Base-by-base conservation (phyloP, 1,140 invertebrate genomes). In the Hyposmocoma kahamanoa region DNA sequence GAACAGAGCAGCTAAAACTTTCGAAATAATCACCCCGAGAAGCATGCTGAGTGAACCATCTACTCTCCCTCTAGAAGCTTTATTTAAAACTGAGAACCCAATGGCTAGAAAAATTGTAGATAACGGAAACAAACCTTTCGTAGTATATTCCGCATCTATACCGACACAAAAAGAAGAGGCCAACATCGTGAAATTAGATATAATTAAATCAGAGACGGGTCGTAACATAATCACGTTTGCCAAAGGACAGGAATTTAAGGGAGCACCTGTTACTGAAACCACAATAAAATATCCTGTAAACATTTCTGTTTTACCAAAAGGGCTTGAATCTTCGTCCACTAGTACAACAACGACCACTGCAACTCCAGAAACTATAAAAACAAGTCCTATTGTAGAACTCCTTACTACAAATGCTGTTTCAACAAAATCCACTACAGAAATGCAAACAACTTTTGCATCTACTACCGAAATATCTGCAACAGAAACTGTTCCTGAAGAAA, bases 11-110 rank as follows among this genome's bases (percentile, higher is more conserved):
- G 71, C 69, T 11, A 73, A 72, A 45, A 72, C 32, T 30, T 74
- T 75, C 56, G 75, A 84, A 38, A 55, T 78, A 28, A 62, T 83
- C 28, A 81, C 82, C 13, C 77, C 75, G 15, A 69, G 74, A n/a
- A 58, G 63, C 8, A 65, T 72, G 50, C 45, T 56, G 41, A 70
- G 84, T 17, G 88, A 91, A 71, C 87, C 88, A 1, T 91, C 90
- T 0, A 91, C 90, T 4, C 88, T 92, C 51, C 78, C 90, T 21
- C 67, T 92, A 53, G 90, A 92, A 74, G 89, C 84, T 3, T 65
- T 92, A 17, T 92, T 92, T 58, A 87, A 89, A 66, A 87, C 86
- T 6, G 85, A 87, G 22, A 84, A 54, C 49, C 73, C 72, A 2
- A 67, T 49, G 28, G 49, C 66, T 13, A 67, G 56, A 59, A 71